phyloP scores from a whole-genome alignment of 2,797 vertebrate species.

The Falco concolor region DNA sequence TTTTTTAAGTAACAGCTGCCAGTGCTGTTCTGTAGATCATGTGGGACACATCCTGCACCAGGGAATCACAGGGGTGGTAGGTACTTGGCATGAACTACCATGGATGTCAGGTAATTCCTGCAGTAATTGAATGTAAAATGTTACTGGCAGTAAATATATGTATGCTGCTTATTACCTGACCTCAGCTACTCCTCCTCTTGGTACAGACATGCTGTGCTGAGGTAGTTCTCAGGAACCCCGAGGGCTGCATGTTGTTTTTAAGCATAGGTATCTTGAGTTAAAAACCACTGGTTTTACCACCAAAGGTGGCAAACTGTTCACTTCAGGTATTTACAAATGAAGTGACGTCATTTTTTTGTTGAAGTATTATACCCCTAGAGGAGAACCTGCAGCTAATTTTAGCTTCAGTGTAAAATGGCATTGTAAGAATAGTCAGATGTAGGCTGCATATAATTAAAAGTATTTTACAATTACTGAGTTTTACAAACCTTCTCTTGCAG shows the following conservation, averaged over 20 bases:
- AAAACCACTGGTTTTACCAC: background rate
- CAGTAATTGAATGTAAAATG: background rate
- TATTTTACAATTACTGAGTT: background rate
- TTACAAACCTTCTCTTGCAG: background rate
- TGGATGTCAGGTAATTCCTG: rapidly evolving
- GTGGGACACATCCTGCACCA: rapidly evolving
- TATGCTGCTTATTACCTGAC: background rate
- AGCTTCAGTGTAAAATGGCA: background rate
- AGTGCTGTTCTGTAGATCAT: rapidly evolving
- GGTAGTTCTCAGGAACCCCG: background rate
- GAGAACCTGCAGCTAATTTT: background rate
- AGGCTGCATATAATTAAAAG: background rate
- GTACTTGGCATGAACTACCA: background rate
- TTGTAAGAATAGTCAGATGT: too few species aligned
- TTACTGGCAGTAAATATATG: background rate
- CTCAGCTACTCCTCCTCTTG: background rate
- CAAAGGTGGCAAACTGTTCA: background rate
- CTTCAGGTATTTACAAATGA: background rate
- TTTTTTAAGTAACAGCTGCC: background rate
- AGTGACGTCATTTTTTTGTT: background rate
- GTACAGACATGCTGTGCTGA: background rate
- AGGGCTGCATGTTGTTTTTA: background rate
- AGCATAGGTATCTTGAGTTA: too few species aligned
- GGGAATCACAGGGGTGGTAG: background rate
- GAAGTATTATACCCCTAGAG: background rate